phyloP scores from a whole-genome alignment of 2,888 invertebrate genomes.

The Branchipolynoe longqiensis region DNA sequence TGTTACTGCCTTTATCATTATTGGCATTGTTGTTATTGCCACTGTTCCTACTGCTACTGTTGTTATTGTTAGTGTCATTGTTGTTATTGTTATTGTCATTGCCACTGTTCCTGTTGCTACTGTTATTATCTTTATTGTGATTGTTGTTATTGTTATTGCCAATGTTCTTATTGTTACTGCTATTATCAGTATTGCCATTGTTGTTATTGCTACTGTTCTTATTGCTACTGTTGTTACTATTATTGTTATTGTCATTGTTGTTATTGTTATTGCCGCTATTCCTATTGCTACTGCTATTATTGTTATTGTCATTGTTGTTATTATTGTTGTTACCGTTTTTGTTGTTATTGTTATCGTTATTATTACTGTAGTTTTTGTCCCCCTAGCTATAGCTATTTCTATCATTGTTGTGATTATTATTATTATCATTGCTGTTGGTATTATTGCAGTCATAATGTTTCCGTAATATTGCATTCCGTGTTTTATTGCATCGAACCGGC shows the following conservation, averaged over 20 bases:
- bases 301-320: neutral
- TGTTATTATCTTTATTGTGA: neutral
- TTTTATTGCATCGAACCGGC: too few relatives aligned
- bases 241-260: neutral
- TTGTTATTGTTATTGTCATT: neutral
- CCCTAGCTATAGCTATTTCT: neutral
- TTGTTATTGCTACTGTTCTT: neutral
- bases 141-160: neutral
- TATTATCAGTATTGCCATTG: neutral
- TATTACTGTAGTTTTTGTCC: neutral
- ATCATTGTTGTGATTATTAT: neutral
- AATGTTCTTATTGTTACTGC: neutral
- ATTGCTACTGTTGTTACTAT: neutral
- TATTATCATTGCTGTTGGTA: neutral
- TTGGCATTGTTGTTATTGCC: neutral
- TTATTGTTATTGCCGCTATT: neutral
- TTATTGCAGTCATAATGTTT: neutral
- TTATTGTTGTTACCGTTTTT: neutral
- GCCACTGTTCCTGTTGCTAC: neutral
- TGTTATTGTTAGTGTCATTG: neutral
- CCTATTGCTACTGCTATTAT: neutral
- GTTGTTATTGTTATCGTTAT: neutral
- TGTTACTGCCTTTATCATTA: neutral
- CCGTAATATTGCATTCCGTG: too few relatives aligned
- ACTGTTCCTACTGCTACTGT: neutral